Evolutionary conservation across 2,113 vertebrate genomes (phyloP), one percentile per base, ranked within the genome.

Genomic region (Prinia subflava): DNA sequence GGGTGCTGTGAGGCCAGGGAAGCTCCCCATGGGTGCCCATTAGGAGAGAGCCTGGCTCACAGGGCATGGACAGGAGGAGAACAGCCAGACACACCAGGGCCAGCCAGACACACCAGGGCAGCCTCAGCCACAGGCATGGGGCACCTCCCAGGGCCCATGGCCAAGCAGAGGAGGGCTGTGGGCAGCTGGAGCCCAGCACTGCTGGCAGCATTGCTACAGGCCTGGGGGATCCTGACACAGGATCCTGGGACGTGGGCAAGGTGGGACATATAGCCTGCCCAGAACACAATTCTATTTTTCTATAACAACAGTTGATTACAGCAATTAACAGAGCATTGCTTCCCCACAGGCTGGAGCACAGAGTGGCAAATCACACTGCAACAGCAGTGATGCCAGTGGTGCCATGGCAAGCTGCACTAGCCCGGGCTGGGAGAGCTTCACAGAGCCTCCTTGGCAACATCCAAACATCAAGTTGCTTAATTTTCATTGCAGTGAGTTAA

Each of bases 111-210:
- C 64, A 62, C 13, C 0, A 0, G 35, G 15, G 22, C 33, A 77
- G 35, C 3, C 10, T 28, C 7, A 9, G 12, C 24, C 41, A 22
- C 0, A 4, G 52, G 5, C 13, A 13, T 5, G 1, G 6, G 49
- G 6, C 25, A 37, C 9, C 13, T 69, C 6, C 18, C 9, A 16
- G 33, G 12, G 6, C 23, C 53, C 7, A 1, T 27, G 53, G 33
- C 55, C 37, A 15, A 25, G 57, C 13, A 39, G 44, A 17, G 17
- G 6, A 37, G 70, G 7, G 31, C 17, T 50, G 5, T 31, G 31
- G 31, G 35, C 46, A 83, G 2, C 20, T 15, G 42, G 24, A 69
- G 24, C 42, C 21, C 37, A 9, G n/a, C 10, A 3, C 5, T n/a
- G 8, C 31, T 20, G 11, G n/a, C 11, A 11, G 25, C 19, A 6